A percentile compares a stretch with the other conserved stretches of the same genome.
Conservation (phyloP, 37 sponge, comb jelly and placozoan genomes). For the Ephydatia muelleri region DNA sequence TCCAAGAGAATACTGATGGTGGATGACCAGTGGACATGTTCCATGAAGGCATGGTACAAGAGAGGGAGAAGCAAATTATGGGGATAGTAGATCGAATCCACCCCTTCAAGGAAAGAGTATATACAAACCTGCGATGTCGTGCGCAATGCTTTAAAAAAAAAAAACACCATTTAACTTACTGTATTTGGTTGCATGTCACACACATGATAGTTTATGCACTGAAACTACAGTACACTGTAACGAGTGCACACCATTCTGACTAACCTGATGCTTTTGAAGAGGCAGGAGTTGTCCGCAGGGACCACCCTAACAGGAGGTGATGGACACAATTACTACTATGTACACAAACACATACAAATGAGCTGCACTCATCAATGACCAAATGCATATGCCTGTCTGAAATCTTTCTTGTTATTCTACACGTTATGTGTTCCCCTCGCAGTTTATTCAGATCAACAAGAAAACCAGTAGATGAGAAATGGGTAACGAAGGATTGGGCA, state of each 20-base stretch:
- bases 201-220: not conserved
- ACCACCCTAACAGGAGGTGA: constrained; percentile 37
- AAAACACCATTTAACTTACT: too few relatives aligned
- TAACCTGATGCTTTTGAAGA: constrained; percentile 73
- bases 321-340: not conserved
- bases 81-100: too few relatives aligned
- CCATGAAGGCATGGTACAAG: not conserved
- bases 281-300: constrained; percentile 79
- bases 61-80: too few relatives aligned
- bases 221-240: not conserved
- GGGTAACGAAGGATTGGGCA: too few relatives aligned
- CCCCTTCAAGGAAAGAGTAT: too few relatives aligned
- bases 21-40: not conserved
- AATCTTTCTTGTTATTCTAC: not conserved
- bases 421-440: not conserved
- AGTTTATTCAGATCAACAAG: too few relatives aligned
- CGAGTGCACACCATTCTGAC: not conserved
- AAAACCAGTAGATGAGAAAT: too few relatives aligned
- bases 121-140: too few relatives aligned
- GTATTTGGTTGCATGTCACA: too few relatives aligned
- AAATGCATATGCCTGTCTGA: not conserved
- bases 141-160: too few relatives aligned
- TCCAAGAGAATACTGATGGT: constrained; percentile 37
- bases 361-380: not conserved
- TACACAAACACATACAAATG: not conserved